Conservation (phyloP, 35 echinoderm and acorn worm genomes). For the Lytechinus variegatus region DNA sequence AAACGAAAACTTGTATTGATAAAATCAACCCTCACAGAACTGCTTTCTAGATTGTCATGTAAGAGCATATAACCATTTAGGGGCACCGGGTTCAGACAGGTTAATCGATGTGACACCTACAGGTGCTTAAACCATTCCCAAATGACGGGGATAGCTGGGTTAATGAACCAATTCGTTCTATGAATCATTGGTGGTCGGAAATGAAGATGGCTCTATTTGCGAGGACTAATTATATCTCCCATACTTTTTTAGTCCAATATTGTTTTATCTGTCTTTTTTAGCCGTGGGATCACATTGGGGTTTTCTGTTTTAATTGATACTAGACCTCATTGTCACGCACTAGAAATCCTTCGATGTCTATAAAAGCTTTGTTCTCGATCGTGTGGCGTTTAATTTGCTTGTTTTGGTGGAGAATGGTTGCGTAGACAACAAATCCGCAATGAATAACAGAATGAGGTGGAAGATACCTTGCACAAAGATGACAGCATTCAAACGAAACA, state of each 20-base stretch:
- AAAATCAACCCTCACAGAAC: background rate
- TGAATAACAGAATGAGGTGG: background rate
- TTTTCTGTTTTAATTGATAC: background rate
- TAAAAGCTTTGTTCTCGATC: background rate
- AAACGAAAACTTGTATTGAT: background rate
- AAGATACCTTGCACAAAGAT: background rate
- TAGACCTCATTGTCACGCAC: background rate
- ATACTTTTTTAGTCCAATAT: background rate
- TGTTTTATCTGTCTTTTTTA: background rate
- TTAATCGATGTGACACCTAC: background rate
- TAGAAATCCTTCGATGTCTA: slow-evolving; percentile 3
- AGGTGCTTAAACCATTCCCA: background rate
- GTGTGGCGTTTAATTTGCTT: slow-evolving; percentile 1
- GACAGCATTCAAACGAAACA: background rate
- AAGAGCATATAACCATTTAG: background rate
- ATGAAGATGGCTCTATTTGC: background rate
- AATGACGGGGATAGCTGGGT: background rate
- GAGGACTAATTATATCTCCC: background rate
- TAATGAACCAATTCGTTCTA: background rate
- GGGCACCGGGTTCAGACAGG: background rate
- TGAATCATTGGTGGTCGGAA: slow-evolving; percentile 1
- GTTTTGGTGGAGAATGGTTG: background rate
- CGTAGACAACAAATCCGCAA: background rate
- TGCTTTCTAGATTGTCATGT: background rate
- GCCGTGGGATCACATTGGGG: background rate